These are phyloP conservation scores for Stenchaetothrips biformis DNA, from an alignment of 2,888 invertebrate species.

Conservation along the genomic window DNA sequence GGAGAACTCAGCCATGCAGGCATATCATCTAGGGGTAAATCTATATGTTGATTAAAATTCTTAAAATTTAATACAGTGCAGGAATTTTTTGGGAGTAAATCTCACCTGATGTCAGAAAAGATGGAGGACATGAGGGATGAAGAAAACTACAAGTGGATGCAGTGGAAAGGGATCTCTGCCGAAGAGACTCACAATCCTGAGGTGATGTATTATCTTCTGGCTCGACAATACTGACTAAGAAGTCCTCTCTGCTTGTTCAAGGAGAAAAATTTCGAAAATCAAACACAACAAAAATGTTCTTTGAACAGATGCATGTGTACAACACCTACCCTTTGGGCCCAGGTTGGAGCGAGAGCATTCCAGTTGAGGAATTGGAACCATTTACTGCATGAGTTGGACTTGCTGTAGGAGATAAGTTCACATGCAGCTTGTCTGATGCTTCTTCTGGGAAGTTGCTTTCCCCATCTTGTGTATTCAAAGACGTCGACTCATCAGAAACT, in stretches of 20 bases:
- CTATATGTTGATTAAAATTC: not conserved
- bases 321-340: not conserved
- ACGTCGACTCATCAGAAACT: not conserved
- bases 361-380: not conserved
- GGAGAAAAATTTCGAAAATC: not conserved
- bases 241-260: not conserved
- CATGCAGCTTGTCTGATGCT: not conserved
- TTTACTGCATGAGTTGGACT: not conserved
- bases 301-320: not conserved
- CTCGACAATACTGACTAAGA: not conserved
- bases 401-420: not conserved
- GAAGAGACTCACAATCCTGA: not conserved
- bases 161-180: not conserved
- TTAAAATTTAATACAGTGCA: not conserved
- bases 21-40: slow-evolving; percentile 53
- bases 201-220: not conserved
- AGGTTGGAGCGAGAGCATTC: not conserved
- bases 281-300: not conserved
- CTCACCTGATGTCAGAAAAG: slow-evolving; percentile 25
- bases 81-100: not conserved
- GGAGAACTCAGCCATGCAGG: slow-evolving; percentile 78
- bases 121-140: slow-evolving; percentile 30
- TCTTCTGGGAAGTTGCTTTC: not conserved
- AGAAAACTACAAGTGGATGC: slow-evolving; percentile 43
- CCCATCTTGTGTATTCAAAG: not conserved